Base-by-base conservation (phyloP, 2,888 invertebrate genomes). In the Aphidoletes aphidimyza region DNA sequence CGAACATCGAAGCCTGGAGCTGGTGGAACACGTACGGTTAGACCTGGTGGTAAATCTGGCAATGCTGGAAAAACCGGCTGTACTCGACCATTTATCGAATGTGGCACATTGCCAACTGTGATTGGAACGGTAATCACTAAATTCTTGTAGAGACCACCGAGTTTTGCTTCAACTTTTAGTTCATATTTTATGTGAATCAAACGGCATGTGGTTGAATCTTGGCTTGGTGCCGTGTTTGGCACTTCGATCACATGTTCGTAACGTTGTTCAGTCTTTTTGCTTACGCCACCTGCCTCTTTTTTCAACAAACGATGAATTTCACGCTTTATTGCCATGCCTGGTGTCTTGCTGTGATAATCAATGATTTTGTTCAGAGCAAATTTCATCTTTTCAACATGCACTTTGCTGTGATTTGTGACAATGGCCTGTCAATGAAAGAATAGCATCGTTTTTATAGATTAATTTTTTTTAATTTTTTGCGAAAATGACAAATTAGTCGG, bases 121-220 rank as follows among this genome's bases (percentile, higher is more conserved):
- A 90, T 88, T 11, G 89, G 89, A 85, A 90, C 86, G 85, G 88
- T 88, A 5, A 90, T 86, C 47, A 88, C 87, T 26, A 90, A 86
- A 87, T 90, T 90, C 86, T 90, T 90, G 84, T 89, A 89, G 84
- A 90, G 88, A 0, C 90, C 89, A 1, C 89, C 88, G 84, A 90
- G 85, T 78, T 89, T 88, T 0, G 89, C 90, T 86, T 90, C 90
- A 2, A 90, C 89, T 8, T 89, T 89, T 49, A 90, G 86, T 84
- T 89, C 88, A 85, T 90, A 90, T 6, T 87, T 85, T 85, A 90
- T 88, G 36, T 88, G 87, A 45, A 90, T 89, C 17, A 89, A 88
- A 5, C 87, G 87, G 39, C 89, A 89, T 0, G 83, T 39, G 0
- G 30, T 45, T n/a, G 86, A 87, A 84, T 89, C 89, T 5, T 88